Evolutionary conservation across 2,113 vertebrate genomes (phyloP).

Genomic region (Otus sunia): DNA sequence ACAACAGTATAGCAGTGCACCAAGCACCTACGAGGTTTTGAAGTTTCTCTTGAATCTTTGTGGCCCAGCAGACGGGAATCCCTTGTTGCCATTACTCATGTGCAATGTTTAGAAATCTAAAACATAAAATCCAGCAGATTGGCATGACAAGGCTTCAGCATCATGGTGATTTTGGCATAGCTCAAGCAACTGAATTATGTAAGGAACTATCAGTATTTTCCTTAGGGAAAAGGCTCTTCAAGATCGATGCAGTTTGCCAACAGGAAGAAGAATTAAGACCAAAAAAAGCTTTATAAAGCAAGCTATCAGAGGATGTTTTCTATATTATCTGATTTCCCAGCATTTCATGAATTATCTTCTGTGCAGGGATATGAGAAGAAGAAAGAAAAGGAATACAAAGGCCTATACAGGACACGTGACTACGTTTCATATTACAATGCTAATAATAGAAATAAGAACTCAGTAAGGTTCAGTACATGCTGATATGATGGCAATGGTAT

Average conservation of each 20-base stretch:
- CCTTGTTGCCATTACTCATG: background rate
- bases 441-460: constrained; percentile 39
- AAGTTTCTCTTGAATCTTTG: background rate
- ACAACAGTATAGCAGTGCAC: background rate
- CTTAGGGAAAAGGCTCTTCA: background rate
- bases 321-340: background rate
- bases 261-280: background rate
- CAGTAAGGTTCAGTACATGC: background rate
- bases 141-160: background rate
- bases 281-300: background rate
- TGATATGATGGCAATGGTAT: constrained; percentile 7
- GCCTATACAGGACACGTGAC: background rate
- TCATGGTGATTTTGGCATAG: background rate
- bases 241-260: background rate
- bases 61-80: background rate
- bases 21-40: background rate
- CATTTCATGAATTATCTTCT: background rate
- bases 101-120: background rate
- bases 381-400: background rate
- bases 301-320: background rate
- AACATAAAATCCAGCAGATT: background rate
- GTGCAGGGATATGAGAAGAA: background rate
- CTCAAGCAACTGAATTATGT: background rate
- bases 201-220: background rate
- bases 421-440: constrained; percentile 31